Conservation (phyloP, 2,888 invertebrate species). For the Caenorhabditis zanzibari region DNA sequence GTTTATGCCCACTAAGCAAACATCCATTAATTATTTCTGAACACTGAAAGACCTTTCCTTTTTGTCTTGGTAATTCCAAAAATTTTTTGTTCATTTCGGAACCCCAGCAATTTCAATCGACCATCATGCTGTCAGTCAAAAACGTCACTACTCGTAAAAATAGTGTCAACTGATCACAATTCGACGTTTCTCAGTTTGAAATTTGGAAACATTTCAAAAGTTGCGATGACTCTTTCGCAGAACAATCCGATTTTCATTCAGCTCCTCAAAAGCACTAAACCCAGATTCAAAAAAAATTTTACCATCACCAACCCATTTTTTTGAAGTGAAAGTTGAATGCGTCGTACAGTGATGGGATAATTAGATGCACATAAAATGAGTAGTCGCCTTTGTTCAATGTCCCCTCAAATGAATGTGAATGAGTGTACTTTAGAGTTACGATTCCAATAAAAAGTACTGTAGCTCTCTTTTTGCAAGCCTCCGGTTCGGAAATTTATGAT, state of each 20-base stretch:
- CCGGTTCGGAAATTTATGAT: too few relatives aligned
- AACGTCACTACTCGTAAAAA: constrained; percentile 30
- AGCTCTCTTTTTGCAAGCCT: too few relatives aligned
- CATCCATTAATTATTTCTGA: constrained; percentile 29
- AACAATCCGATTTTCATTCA: too few relatives aligned
- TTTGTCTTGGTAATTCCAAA: too few relatives aligned
- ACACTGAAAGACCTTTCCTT: constrained; percentile 7
- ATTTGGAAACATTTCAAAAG: too few relatives aligned
- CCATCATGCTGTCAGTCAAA: constrained; percentile 37
- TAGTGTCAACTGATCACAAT: constrained; percentile 44
- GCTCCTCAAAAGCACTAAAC: too few relatives aligned
- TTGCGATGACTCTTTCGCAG: too few relatives aligned
- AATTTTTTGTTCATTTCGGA: too few relatives aligned
- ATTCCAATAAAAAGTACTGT: background rate
- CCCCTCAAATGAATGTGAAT: background rate
- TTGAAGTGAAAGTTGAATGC: too few relatives aligned
- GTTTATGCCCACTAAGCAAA: constrained; percentile 15
- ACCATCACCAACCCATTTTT: too few relatives aligned
- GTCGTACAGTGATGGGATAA: constrained; percentile 27
- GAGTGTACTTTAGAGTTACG: background rate
- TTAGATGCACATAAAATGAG: constrained; percentile 22
- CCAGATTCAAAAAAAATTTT: too few relatives aligned
- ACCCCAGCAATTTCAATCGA: background rate
- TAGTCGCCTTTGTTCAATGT: background rate
- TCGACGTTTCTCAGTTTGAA: background rate